Conservation (phyloP, 2,797 vertebrate genomes). For the Peromyscus melanophrys region DNA sequence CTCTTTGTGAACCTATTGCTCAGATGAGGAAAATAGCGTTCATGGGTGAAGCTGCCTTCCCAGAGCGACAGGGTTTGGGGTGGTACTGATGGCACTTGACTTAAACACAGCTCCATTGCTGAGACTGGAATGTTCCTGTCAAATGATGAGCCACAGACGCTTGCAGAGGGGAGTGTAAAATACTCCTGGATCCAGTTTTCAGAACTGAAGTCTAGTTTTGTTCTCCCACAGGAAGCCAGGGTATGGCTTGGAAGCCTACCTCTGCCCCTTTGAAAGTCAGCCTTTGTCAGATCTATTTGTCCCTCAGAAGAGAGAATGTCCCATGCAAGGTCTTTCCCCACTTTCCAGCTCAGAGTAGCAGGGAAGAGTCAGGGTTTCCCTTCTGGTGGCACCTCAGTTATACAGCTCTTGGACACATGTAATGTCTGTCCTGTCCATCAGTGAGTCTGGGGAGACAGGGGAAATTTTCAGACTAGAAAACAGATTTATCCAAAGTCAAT, state of each 20-base stretch:
- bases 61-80: too few species aligned
- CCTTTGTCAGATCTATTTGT: not conserved
- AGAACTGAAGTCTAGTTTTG: not conserved
- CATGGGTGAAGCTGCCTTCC: not conserved
- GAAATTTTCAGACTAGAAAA: not conserved
- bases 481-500: not conserved
- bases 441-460: not conserved
- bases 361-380: not conserved
- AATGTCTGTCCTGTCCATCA: not conserved
- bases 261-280: not conserved
- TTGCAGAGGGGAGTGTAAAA: rapidly evolving
- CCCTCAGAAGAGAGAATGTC: not conserved
- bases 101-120: rapidly evolving
- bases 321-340: rapidly evolving
- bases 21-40: not conserved
- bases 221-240: not conserved
- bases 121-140: not conserved
- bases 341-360: not conserved
- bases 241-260: not conserved
- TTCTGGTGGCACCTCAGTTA: rapidly evolving
- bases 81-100: rapidly evolving
- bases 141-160: rapidly evolving
- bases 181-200: not conserved
- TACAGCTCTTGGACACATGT: not conserved
- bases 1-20: not conserved